phyloP scores from a whole-genome alignment of 2,797 vertebrate genomes.

The Pipistrellus nathusii region DNA sequence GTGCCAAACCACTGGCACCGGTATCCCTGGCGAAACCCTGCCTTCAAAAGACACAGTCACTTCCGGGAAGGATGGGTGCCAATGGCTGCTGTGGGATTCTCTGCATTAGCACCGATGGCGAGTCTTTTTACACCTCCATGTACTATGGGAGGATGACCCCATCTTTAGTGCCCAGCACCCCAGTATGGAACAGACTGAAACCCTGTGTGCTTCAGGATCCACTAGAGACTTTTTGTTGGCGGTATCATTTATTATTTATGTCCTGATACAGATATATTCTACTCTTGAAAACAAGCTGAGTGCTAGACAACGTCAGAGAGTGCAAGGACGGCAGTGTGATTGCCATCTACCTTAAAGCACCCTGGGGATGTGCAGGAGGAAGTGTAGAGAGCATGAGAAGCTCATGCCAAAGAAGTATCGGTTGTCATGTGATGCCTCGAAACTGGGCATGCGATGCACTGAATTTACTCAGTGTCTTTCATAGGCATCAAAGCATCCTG shows the following conservation, averaged over 20 bases:
- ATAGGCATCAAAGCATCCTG: not conserved
- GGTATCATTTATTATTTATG: slow-evolving; percentile 24
- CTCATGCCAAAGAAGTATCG: not conserved
- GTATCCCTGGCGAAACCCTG: slow-evolving; percentile 27
- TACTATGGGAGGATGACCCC: not conserved
- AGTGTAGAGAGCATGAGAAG: not conserved
- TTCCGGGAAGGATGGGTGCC: not conserved
- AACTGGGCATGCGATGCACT: not conserved
- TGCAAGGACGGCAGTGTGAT: not conserved
- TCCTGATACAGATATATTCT: not conserved
- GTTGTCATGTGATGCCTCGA: not conserved
- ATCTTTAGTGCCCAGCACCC: not conserved
- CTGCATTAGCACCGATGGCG: not conserved
- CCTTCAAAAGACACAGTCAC: not conserved
- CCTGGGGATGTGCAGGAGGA: not conserved
- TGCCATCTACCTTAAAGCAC: not conserved
- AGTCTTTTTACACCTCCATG: not conserved
- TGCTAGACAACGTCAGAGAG: not conserved
- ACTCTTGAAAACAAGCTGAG: not conserved
- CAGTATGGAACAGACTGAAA: slow-evolving; percentile 22
- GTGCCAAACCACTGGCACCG: slow-evolving; percentile 36
- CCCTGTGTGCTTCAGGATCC: not conserved
- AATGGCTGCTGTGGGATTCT: not conserved
- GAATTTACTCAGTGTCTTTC: not conserved
- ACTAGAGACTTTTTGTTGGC: not conserved